Conservation (phyloP, 1,140 invertebrate genomes). For the Drosophila orena region DNA sequence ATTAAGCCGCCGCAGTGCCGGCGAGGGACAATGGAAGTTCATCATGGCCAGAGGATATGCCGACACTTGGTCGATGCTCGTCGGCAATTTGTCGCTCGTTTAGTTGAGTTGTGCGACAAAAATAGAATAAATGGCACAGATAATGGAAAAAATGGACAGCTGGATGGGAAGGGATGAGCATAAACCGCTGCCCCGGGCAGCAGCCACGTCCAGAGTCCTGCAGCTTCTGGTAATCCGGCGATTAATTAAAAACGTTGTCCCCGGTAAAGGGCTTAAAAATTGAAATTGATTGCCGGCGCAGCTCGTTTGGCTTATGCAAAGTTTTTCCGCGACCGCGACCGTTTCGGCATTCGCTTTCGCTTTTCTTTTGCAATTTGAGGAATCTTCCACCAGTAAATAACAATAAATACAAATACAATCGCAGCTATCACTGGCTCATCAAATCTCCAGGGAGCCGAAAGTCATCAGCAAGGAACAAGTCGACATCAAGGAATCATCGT, state of each 20-base stretch:
- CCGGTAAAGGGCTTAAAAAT: conserved; percentile 78
- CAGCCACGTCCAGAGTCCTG: conserved; percentile 45
- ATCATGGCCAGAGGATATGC: conserved; percentile 36
- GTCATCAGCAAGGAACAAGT: conserved; percentile 55
- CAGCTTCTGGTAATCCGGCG: conserved; percentile 71
- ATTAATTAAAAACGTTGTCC: conserved; percentile 83
- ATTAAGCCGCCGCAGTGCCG: conserved; percentile 60
- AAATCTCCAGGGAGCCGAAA: conserved; percentile 62
- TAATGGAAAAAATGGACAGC: conserved; percentile 81
- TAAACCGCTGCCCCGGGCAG: conserved; percentile 60
- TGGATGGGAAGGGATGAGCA: conserved; percentile 39
- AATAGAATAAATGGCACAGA: conserved; percentile 80
- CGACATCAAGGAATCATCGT: conserved; percentile 37
- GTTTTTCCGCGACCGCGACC: conserved; percentile 21
- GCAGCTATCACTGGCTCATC: conserved; percentile 72
- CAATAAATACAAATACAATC: conserved; percentile 78
- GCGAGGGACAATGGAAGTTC: conserved; percentile 71
- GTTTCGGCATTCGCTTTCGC: neutral
- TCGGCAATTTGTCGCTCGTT: conserved; percentile 81
- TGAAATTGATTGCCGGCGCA: conserved; percentile 74
- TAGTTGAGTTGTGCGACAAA: conserved; percentile 80
- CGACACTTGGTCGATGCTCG: conserved; percentile 35
- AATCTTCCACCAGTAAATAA: conserved; percentile 62
- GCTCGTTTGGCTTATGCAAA: conserved; percentile 61
- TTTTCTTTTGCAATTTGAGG: conserved; percentile 55